Evolutionary conservation across 2,888 invertebrate genomes (phyloP), one percentile per base, ranked within the genome.

Genomic region (Biston stratarius): DNA sequence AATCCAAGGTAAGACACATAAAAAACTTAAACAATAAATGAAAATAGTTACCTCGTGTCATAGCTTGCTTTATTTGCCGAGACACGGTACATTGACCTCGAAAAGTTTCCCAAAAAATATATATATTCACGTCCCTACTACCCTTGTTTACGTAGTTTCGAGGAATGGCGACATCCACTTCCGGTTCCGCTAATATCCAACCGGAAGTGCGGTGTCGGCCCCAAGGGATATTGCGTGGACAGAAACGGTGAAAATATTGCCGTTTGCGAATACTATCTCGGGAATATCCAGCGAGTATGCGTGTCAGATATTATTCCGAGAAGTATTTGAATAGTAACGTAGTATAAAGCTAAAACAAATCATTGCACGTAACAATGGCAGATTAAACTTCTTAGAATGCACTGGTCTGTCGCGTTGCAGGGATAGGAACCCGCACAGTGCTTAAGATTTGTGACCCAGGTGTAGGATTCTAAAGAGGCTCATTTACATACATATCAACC

Each of bases 121-220:
- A 71, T 62, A 67, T 66, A 69, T 70, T 49, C 68, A 66, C 53
- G 53, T 69, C 67, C 69, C 56, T 14, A 61, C 51, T 64, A 57
- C 61, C 68, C 63, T 68, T 73, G 74, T 74, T 74, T 74, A 71
- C 74, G 72, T 73, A 74, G 73, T 74, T 73, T 70, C 71, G 62
- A 71, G 62, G 68, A 71, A 69, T 71, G 65, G 71, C 73, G 74
- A 71, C 74, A 70, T 64, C 71, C 52, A 64, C 69, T 74, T 76
- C 76, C 74, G 73, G 70, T 72, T 72, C 71, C 74, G 72, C 70
- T 76, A 74, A 76, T 76, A 72, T 70, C 71, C 71, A 55, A 57
- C 72, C 74, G 76, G 76, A 76, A 72, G 74, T 68, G 57, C 48
- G 66, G 72, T 60, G 71, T 70, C 70, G 68, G 61, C 45, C 66